These are phyloP conservation scores for Urophycis tenuis DNA, from an alignment of 2,797 vertebrate species.

Conservation along the genomic window DNA sequence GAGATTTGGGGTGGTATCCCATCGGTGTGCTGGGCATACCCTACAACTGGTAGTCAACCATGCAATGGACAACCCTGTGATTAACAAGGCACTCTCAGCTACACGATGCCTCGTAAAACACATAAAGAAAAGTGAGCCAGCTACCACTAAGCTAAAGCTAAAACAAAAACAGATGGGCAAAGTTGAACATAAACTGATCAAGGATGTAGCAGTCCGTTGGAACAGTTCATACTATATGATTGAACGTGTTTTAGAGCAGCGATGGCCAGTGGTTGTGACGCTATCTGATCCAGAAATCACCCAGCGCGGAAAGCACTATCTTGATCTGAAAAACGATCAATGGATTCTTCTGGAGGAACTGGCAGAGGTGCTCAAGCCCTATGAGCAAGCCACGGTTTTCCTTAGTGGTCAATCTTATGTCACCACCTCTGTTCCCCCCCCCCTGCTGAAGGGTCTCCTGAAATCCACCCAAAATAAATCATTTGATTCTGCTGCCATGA, in stretches of 20 bases:
- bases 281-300: constrained; percentile 21
- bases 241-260: constrained; percentile 12
- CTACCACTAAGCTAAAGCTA: not conserved
- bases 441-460: too few relatives aligned
- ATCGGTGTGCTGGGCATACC: too few relatives aligned
- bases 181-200: constrained; percentile 12
- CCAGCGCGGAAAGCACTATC: constrained; percentile 6
- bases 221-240: constrained; percentile 24
- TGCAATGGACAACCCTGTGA: constrained; percentile 5
- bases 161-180: constrained; percentile 18
- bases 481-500: too few relatives aligned
- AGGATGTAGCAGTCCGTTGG: constrained; percentile 20
- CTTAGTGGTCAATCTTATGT: not conserved
- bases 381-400: not conserved
- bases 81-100: constrained; percentile 16
- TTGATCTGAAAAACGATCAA: too few relatives aligned
- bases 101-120: not conserved
- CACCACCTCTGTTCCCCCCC: too few relatives aligned
- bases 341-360: too few relatives aligned
- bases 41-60: too few relatives aligned
- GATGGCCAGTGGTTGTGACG: constrained; percentile 16
- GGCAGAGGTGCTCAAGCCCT: too few relatives aligned
- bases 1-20: too few relatives aligned
- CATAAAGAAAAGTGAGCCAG: constrained; percentile 4
- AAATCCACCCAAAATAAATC: too few relatives aligned